Percentiles rank a stretch among this genome's conserved stretches.
phyloP scores from a whole-genome alignment of 2,888 invertebrate genomes.

The Nemotelus nigrinus region DNA sequence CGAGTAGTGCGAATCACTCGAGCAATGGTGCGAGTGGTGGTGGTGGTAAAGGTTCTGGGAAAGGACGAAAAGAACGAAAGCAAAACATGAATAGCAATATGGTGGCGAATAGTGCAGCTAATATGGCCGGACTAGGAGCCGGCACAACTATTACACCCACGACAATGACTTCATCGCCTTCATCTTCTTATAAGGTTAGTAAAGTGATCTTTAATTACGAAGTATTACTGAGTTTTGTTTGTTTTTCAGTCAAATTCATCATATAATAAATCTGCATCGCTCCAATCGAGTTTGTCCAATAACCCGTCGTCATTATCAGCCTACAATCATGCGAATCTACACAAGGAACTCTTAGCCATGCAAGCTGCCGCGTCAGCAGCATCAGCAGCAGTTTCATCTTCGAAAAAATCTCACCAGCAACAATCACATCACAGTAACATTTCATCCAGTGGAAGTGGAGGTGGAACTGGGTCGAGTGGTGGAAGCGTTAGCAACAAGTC shows the following conservation, averaged over 20 bases:
- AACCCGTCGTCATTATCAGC: constrained; percentile 61
- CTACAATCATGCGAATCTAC: constrained; percentile 64
- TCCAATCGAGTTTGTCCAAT: constrained; percentile 56
- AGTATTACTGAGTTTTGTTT: background rate
- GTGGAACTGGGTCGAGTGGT: background rate
- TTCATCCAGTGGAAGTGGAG: background rate
- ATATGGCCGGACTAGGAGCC: constrained; percentile 60
- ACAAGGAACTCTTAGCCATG: constrained; percentile 65
- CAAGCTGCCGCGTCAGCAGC: constrained; percentile 64
- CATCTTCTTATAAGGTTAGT: constrained; percentile 60
- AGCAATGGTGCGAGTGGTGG: constrained; percentile 55
- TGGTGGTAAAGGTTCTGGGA: constrained; percentile 59
- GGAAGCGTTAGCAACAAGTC: constrained; percentile 37
- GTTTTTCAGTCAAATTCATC: constrained; percentile 58
- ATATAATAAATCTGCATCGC: constrained; percentile 60
- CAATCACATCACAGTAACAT: constrained; percentile 47
- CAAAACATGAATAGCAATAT: constrained; percentile 59
- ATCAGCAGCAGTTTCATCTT: constrained; percentile 54
- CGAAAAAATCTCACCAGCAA: constrained; percentile 54
- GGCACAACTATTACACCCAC: constrained; percentile 61
- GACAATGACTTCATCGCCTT: constrained; percentile 54
- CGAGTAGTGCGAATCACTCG: constrained; percentile 36
- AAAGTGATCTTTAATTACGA: background rate
- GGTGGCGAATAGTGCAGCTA: constrained; percentile 58
- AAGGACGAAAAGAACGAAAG: constrained; percentile 63